These are phyloP conservation scores for Blera fallax DNA, from an alignment of 2,888 invertebrate genomes.

Conservation along the genomic window DNA sequence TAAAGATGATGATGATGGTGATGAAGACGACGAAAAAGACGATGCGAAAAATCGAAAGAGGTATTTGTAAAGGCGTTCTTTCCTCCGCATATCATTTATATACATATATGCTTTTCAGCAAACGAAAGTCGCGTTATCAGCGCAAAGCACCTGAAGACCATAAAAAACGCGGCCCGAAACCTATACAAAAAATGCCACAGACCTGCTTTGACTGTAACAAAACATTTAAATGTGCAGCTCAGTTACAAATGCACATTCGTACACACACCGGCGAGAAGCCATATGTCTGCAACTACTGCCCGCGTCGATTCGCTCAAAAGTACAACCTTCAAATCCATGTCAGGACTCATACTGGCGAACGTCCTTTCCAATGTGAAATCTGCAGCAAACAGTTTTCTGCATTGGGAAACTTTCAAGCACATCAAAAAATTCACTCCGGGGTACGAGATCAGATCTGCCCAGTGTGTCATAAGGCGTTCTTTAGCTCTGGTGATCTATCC, in stretches of 20 bases:
- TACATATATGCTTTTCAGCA: slow-evolving; percentile 69
- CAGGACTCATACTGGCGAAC: slow-evolving; percentile 84
- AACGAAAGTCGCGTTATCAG: slow-evolving; percentile 82
- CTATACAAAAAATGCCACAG: slow-evolving; percentile 84
- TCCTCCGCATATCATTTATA: background rate
- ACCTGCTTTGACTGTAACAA: slow-evolving; percentile 85
- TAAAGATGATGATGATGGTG: slow-evolving; percentile 73
- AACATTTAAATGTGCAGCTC: slow-evolving; percentile 85
- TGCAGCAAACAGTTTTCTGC: slow-evolving; percentile 86
- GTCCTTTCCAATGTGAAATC: slow-evolving; percentile 85
- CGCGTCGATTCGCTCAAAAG: slow-evolving; percentile 84
- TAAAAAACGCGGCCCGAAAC: slow-evolving; percentile 85
- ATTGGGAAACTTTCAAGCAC: slow-evolving; percentile 85
- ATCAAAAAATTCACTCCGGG: slow-evolving; percentile 85
- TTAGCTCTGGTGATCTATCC: slow-evolving; percentile 84
- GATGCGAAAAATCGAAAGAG: slow-evolving; percentile 73
- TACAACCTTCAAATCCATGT: slow-evolving; percentile 85
- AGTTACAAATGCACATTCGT: slow-evolving; percentile 85
- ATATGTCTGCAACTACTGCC: slow-evolving; percentile 84
- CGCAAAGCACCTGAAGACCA: slow-evolving; percentile 84
- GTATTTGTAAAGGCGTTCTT: slow-evolving; percentile 45
- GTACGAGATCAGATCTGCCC: slow-evolving; percentile 85
- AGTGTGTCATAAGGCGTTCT: slow-evolving; percentile 84
- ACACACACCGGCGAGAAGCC: slow-evolving; percentile 86
- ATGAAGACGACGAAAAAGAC: slow-evolving; percentile 73